Evolutionary conservation across 1,140 invertebrate species (phyloP).

Genomic region (Steinernema feltiae): DNA sequence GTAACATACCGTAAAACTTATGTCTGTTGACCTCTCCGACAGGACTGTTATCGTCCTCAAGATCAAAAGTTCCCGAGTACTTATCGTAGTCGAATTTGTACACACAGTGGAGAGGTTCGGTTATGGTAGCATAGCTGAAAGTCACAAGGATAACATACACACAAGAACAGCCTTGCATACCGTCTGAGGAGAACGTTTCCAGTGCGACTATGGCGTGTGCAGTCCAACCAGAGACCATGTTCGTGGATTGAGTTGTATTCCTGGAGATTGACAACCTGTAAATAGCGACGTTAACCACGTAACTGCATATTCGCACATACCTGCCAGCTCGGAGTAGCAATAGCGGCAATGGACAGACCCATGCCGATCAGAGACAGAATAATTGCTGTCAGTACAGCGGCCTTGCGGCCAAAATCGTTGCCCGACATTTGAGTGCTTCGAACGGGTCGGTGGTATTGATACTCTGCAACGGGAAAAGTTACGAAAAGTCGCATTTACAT

Average conservation of each 20-base stretch:
- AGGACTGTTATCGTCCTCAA: slow-evolving; percentile 56
- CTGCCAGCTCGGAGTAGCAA: slow-evolving; percentile 55
- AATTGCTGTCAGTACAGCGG: slow-evolving; percentile 39
- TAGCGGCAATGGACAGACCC: slow-evolving; percentile 54
- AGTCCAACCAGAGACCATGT: slow-evolving; percentile 56
- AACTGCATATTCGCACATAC: neutral
- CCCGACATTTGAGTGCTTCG: slow-evolving; percentile 2
- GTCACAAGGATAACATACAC: neutral
- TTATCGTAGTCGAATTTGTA: slow-evolving; percentile 58
- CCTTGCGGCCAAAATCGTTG: slow-evolving; percentile 44
- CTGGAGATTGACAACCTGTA: slow-evolving; percentile 49
- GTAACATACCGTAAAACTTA: slow-evolving; percentile 50
- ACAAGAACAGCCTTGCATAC: slow-evolving; percentile 29
- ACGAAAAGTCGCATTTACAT: neutral
- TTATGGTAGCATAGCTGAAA: slow-evolving; percentile 52
- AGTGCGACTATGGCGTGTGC: slow-evolving; percentile 52
- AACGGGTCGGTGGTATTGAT: neutral
- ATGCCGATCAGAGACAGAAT: slow-evolving; percentile 53
- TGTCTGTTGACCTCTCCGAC: slow-evolving; percentile 57
- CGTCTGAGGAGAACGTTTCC: slow-evolving; percentile 51
- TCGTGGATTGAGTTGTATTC: slow-evolving; percentile 57
- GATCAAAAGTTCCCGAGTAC: slow-evolving; percentile 57
- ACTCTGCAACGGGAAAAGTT: neutral
- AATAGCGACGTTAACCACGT: neutral
- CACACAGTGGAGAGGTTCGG: slow-evolving; percentile 56